A percentile compares a stretch with the other conserved stretches of the same genome.
These are phyloP conservation scores for Rhopilema esculentum DNA, from an alignment of 30 jellyfish, hydroid and myxozoan species.

Conservation along the genomic window DNA sequence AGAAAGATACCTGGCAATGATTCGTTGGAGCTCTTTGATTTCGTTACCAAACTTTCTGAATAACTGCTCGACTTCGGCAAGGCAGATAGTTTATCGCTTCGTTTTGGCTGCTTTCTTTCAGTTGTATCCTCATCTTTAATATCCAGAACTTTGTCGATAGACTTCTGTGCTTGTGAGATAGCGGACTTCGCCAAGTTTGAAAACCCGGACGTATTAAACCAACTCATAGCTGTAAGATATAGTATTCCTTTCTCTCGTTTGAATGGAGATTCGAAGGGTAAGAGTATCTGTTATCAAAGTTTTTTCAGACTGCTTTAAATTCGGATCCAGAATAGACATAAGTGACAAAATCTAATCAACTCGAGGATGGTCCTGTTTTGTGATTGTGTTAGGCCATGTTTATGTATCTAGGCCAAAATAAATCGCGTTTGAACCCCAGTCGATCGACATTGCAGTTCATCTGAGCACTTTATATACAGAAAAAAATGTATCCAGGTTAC, in stretches of 20 bases:
- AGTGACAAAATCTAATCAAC: no score
- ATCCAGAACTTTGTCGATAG: constrained; percentile 93
- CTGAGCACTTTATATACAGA: no score
- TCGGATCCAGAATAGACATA: no score
- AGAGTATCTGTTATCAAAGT: no score
- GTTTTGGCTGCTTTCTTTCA: not conserved
- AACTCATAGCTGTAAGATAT: constrained; percentile 65
- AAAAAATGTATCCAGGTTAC: no score
- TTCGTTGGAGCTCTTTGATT: not conserved
- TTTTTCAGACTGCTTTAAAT: no score
- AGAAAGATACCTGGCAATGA: not conserved
- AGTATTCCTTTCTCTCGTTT: not conserved
- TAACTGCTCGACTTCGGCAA: constrained; percentile 10
- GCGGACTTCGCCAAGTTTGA: constrained; percentile 94
- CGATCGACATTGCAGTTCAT: no score
- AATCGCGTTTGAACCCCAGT: no score
- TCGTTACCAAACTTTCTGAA: not conserved
- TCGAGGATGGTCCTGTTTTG: no score
- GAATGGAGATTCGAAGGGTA: no score
- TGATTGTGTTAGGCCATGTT: no score
- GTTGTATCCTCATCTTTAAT: constrained; percentile 68
- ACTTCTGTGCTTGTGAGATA: constrained; percentile 92
- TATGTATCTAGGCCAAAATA: no score
- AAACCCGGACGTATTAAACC: constrained; percentile 89
- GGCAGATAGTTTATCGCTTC: not conserved